Evolutionary conservation across 2,797 vertebrate genomes (phyloP), one percentile per base, ranked within the genome.

Genomic region (Sebastes goodei): DNA sequence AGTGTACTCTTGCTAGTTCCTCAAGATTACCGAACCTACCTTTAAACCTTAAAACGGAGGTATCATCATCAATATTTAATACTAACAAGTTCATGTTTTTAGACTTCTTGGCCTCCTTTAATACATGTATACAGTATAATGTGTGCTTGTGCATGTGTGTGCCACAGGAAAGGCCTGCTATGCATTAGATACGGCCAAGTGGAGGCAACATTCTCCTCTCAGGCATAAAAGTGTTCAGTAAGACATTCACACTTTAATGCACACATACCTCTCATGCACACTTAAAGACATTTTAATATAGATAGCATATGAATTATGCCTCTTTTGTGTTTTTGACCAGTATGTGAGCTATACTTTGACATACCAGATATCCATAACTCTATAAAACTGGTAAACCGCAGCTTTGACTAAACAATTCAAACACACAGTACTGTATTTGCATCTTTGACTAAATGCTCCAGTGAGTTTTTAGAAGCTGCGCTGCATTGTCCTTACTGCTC

Each of bases 121-220:
- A 49, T 62, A 53, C 14, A 63, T 64, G 11, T 29, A 32, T 38
- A 30, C 29, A 60, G 30, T 49, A 25, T 62, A 60, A 63, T 59
- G 15, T 80, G 52, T 64, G 32, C 38, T 33, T 79, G 38, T 78
- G 56, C 20, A 57, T 29, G 64, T 67, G 38, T 56, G 21, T 82
- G 35, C 25, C 25, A 60, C 60, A 72, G 85, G 57, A 84, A 81
- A 78, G 68, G 71, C 63, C 80, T 86, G 83, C 60, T 84, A 70
- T 84, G 78, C 83, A 84, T 87, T 81, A 86, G 69, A 83, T 83
- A 74, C 74, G 83, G 82, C 86, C 87, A 88, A 90, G 72, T 86
- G 81, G 86, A 93, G 87, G 88, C 87, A 91, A 87, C 74, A 74
- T 92, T 92, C 86, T 88, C 83, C 73, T 74, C 79, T 80, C 70